phyloP scores from a whole-genome alignment of 2,888 invertebrate genomes.

The Brassicogethes aeneus region DNA sequence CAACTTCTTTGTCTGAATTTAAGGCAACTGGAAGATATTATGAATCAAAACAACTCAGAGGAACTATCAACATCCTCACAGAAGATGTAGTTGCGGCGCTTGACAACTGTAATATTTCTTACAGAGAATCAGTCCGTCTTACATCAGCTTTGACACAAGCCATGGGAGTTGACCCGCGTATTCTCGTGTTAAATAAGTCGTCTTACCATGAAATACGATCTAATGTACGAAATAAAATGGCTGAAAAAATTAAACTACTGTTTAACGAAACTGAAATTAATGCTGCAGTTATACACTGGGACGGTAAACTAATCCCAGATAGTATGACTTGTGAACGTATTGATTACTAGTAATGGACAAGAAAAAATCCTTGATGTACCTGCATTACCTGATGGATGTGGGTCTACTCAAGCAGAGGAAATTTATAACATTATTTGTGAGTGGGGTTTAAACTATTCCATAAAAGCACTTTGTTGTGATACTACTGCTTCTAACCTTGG shows the following conservation, averaged over 20 bases:
- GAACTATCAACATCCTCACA: background rate
- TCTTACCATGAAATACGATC: background rate
- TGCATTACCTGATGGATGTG: slow-evolving; percentile 13
- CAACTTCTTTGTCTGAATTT: background rate
- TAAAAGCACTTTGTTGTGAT: slow-evolving; percentile 18
- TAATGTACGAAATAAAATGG: background rate
- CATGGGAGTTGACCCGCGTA: background rate
- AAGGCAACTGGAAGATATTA: background rate
- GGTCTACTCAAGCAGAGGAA: slow-evolving; percentile 14
- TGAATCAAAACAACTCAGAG: background rate
- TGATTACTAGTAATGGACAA: background rate
- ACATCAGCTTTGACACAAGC: background rate
- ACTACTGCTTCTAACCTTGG: slow-evolving; percentile 23
- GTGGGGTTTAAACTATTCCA: slow-evolving; percentile 4
- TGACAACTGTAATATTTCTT: background rate
- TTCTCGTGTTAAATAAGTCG: background rate
- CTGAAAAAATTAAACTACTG: background rate
- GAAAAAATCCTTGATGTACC: slow-evolving; percentile 17
- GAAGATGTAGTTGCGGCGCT: background rate
- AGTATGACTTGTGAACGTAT: no score
- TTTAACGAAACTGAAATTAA: slow-evolving; percentile 10
- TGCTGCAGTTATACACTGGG: background rate
- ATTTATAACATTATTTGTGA: slow-evolving; percentile 6
- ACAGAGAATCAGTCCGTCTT: background rate
- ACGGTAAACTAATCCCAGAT: no score